These are phyloP conservation scores for Drosophila bocqueti DNA, from an alignment of 1,140 invertebrate species.

Conservation along the genomic window DNA sequence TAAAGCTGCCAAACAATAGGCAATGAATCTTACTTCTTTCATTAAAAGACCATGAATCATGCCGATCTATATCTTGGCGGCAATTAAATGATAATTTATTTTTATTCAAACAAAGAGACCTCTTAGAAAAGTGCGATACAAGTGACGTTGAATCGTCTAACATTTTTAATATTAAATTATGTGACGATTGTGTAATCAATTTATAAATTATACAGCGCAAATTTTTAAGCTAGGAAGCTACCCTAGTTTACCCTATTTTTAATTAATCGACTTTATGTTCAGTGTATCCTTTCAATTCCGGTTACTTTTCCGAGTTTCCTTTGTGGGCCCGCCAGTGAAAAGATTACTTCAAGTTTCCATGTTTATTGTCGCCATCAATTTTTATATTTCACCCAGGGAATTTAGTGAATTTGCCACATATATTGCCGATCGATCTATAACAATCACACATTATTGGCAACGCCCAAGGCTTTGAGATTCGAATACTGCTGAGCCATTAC, in stretches of 20 bases:
- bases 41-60: not conserved
- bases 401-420: constrained; percentile 2
- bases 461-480: constrained; percentile 4
- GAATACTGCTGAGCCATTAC: constrained; percentile 26
- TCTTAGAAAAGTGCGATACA: not conserved
- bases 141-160: no score
- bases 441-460: constrained; percentile 24
- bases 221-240: no score
- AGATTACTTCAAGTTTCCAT: constrained; percentile 4
- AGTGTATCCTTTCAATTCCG: not conserved
- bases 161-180: no score
- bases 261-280: not conserved
- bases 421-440: constrained; percentile 11
- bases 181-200: no score
- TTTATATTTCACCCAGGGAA: not conserved
- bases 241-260: not conserved
- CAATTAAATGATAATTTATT: not conserved
- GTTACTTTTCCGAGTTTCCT: constrained; percentile 12
- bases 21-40: not conserved
- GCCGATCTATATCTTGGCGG: not conserved
- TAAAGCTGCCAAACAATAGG: not conserved
- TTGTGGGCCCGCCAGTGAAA: not conserved
- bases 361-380: not conserved
- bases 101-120: not conserved
- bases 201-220: no score